Base-by-base conservation (phyloP, 2,797 vertebrate genomes). In the Oryzias dopingdopingensis region DNA sequence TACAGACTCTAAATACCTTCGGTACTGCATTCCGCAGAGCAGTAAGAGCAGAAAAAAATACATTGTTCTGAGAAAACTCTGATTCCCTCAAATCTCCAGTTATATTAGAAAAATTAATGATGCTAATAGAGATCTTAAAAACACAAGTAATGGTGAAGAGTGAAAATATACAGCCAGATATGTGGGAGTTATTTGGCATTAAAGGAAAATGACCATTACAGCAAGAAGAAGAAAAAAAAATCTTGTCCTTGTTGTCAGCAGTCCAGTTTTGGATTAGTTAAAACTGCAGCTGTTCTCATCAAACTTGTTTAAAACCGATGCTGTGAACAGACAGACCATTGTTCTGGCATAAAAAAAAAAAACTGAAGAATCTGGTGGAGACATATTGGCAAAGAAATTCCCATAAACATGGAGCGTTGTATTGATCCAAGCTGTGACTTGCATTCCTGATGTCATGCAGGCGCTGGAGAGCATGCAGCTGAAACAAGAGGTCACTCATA, bases 401-500 rank as follows among this genome's bases (percentile, higher is more conserved):
- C 12, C 10, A 37, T 37, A 37, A 37, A 37, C 10, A 4, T 37
- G 10, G 32, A 12, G 32, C 10, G 3, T 59, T 22, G n/a, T 71
- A 3, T 52, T 37, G 40, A 62, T 48, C 48, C 20, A 7, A 55
- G 20, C 18, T 43, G 72, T 70, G 40, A 53, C 54, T 50, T 59
- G 16, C 46, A 23, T 73, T 69, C 48, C 56, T 74, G 22, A 14
- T 77, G 53, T 85, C 56, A 24, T 79, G 1, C 88, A 98, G 96
- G 88, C 82, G 23, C 54, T 88, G 67, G 93, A 89, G 57, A 92
- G 92, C 40, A 83, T 91, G 73, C 92, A 94, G 74, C 90, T 92
- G 74, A 92, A 90, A 62, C 92, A 93, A 84, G 95, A 98, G 84
- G 89, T 97, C 51, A 90, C 86, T 12, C 92, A 82, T 0, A 92